Conservation (phyloP, 53 echinoderm and acorn worm genomes). For the Paracentrotus lividus region DNA sequence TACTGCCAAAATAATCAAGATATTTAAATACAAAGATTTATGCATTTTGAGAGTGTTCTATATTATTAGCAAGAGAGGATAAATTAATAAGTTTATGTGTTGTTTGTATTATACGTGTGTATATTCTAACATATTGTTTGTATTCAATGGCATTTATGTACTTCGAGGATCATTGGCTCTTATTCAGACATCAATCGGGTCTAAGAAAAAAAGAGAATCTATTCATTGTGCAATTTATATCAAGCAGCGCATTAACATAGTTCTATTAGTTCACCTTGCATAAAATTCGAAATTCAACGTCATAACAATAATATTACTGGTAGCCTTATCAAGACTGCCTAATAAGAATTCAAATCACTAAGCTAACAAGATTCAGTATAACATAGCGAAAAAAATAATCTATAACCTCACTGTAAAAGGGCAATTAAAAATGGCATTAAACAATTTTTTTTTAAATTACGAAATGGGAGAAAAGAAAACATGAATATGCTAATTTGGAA, state of each 20-base stretch:
- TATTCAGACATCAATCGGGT: background rate
- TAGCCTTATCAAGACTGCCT: background rate
- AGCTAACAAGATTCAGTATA: background rate
- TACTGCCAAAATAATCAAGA: slow-evolving; percentile 64
- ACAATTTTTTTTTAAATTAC: background rate
- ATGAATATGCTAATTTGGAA: background rate
- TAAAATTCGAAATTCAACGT: background rate
- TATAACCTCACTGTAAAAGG: background rate
- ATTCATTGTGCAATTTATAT: slow-evolving; percentile 29
- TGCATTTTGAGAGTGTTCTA: slow-evolving; percentile 67
- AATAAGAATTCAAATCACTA: background rate
- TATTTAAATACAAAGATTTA: slow-evolving; percentile 70
- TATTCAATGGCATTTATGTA: slow-evolving; percentile 30
- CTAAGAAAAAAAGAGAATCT: background rate
- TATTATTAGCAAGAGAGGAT: slow-evolving; percentile 51
- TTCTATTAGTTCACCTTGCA: background rate
- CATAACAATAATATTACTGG: background rate
- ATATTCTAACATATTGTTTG: slow-evolving; percentile 48
- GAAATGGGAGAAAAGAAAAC: background rate
- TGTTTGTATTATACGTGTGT: slow-evolving; percentile 59
- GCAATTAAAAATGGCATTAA: background rate
- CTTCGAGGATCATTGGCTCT: background rate
- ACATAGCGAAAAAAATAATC: background rate
- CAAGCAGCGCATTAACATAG: background rate
- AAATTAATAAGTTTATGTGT: slow-evolving; percentile 38